Evolutionary conservation across 2,113 vertebrate species (phyloP).

Genomic region (Indicator indicator): DNA sequence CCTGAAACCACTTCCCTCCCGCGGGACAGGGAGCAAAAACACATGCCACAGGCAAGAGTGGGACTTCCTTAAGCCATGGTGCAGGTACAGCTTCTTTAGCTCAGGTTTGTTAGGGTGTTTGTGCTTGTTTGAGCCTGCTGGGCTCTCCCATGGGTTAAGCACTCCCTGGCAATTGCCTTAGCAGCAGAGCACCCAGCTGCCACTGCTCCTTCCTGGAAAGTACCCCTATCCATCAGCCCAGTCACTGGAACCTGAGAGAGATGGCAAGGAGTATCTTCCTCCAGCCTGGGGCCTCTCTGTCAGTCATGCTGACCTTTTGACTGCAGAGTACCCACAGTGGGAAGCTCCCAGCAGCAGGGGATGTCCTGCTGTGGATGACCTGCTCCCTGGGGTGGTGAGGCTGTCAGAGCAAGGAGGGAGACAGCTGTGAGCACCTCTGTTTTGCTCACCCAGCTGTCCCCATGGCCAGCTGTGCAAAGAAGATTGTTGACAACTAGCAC

Average conservation of each 20-base stretch:
- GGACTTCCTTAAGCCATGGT: not conserved
- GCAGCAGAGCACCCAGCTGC: not conserved
- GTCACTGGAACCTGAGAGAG: not conserved
- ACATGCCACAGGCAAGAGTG: not conserved
- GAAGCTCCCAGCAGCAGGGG: not conserved
- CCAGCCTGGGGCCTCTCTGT: not conserved
- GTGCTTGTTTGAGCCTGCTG: slow-evolving; percentile 23
- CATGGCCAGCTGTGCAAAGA: not conserved
- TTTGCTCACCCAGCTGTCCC: not conserved
- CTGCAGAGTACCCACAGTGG: accelerated
- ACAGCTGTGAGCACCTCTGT: not conserved
- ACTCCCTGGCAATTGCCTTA: not conserved
- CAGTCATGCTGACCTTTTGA: not conserved
- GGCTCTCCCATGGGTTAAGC: not conserved
- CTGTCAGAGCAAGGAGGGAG: not conserved
- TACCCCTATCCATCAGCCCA: not conserved
- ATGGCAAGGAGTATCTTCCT: not conserved
- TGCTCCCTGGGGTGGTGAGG: accelerated
- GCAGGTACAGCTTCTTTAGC: not conserved
- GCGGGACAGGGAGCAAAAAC: not conserved
- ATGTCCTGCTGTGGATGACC: not conserved
- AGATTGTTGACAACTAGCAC: not conserved
- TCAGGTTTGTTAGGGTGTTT: not conserved
- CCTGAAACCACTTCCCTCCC: not conserved
- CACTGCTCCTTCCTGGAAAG: not conserved